phyloP scores from a whole-genome alignment of 2,113 vertebrate genomes.

The Podiceps cristatus region DNA sequence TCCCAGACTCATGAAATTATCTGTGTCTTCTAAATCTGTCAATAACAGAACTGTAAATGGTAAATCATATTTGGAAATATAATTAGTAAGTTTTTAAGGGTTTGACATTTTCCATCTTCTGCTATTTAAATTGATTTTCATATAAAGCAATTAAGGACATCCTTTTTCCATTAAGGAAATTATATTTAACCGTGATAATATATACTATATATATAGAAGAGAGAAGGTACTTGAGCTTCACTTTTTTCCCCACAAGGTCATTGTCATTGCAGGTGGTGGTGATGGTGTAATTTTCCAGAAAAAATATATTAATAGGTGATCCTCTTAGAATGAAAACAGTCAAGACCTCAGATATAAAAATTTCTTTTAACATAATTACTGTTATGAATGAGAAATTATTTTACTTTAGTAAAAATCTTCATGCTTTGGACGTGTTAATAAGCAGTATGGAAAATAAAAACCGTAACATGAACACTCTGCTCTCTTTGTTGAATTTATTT shows the following conservation, averaged over 20 bases:
- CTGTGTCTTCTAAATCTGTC: constrained; percentile 42
- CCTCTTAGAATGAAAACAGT: constrained; percentile 1
- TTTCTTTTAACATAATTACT: constrained; percentile 9
- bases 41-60: constrained; percentile 45
- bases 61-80: constrained; percentile 41
- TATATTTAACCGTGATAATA: constrained; percentile 56
- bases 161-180: constrained; percentile 60
- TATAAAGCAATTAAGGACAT: constrained; percentile 56
- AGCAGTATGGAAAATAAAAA: background rate
- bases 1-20: background rate
- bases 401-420: background rate
- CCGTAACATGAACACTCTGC: background rate
- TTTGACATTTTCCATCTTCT: constrained; percentile 55
- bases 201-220: constrained; percentile 33
- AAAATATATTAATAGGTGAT: background rate
- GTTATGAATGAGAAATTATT: constrained; percentile 1
- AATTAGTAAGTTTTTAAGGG: constrained; percentile 58
- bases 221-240: background rate
- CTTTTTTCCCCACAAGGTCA: background rate
- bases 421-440: constrained; percentile 10
- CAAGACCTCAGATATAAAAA: background rate
- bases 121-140: constrained; percentile 53
- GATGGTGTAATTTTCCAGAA: background rate
- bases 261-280: background rate
- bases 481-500: background rate